These are phyloP conservation scores for Copidosoma floridanum DNA, from an alignment of 1,140 invertebrate species.

Conservation along the genomic window DNA sequence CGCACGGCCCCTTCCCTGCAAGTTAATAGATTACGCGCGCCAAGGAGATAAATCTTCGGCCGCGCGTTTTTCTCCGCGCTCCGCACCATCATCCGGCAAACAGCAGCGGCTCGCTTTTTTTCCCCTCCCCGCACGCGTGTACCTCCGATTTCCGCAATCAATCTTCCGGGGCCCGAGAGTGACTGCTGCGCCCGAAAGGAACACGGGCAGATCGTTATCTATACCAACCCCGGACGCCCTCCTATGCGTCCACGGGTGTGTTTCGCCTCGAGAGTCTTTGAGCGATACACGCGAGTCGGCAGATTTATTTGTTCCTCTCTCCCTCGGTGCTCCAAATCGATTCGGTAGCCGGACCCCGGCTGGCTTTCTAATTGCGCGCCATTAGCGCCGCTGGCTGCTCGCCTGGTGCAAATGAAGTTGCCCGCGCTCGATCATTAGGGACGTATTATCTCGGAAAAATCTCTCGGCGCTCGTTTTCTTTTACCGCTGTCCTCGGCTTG, in stretches of 20 bases:
- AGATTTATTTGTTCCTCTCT: slow-evolving; percentile 6
- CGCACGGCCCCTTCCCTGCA: too few species aligned
- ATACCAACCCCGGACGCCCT: too few species aligned
- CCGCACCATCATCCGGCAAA: neutral
- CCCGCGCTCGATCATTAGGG: neutral
- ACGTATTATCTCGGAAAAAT: slow-evolving; percentile 1
- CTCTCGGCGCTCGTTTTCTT: neutral
- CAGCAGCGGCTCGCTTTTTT: neutral
- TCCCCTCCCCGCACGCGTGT: neutral
- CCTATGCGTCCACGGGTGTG: too few species aligned
- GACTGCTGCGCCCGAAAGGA: neutral
- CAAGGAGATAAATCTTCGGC: neutral
- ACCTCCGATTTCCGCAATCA: slow-evolving; percentile 10
- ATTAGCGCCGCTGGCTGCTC: neutral
- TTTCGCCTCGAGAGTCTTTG: too few species aligned
- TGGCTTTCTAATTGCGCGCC: neutral
- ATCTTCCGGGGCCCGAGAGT: neutral
- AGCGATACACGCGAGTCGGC: too few species aligned
- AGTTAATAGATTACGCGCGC: neutral
- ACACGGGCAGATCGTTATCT: too few species aligned
- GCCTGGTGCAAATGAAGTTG: slow-evolving; percentile 11
- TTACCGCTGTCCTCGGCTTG: too few species aligned
- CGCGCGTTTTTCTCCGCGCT: neutral
- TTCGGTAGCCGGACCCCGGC: neutral
- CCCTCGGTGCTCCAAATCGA: neutral